Evolutionary conservation across 2,797 vertebrate species (phyloP), one percentile per base, ranked within the genome.

Genomic region (Apodemus agrarius): DNA sequence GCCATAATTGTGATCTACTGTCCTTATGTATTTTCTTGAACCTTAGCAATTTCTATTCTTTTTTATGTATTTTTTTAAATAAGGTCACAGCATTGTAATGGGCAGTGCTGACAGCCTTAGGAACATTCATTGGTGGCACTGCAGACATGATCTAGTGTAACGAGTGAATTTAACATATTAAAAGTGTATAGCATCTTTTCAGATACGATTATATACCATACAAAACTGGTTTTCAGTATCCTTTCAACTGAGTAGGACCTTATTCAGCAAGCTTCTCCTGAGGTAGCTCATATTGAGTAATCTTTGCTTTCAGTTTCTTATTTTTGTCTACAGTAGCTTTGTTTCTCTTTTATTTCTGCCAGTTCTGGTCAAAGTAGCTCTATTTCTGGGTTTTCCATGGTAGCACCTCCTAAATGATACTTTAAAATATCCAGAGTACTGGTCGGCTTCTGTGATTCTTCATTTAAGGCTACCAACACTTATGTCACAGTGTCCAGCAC

Each of bases 251-350:
- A 96, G 98, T 97, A 93, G 97, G 97, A 94, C 97, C 93, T 90
- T 99, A 99, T 98, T 99, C 99, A 54, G 98, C 98, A 78, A 97
- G 98, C 97, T 99, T 99, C 93, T 99, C 99, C 96, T 98, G 97
- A 78, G 98, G 97, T 22, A 98, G 98, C 98, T 99, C 99, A 94
- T 99, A 99, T 97, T 99, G 99, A 99, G 99, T 98, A 98, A 99
- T 98, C 99, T 99, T 72, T 67, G 63, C 63, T 67, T 34, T 34
- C 29, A 65, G 26, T 65, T 65, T 12, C 11, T 65, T 65, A 29
- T 67, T 67, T 67, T 67, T 34, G 12, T 67, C 12, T 67, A 34
- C 13, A 67, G 63, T 14, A 67, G 63, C 12, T 34, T 26, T 63
- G 24, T 63, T 67, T 67, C 34, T n/a, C 67, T n/a, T 37, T 72